These are phyloP conservation scores for Eupsittula cactorum DNA, from an alignment of 2,113 vertebrate species.

Conservation along the genomic window DNA sequence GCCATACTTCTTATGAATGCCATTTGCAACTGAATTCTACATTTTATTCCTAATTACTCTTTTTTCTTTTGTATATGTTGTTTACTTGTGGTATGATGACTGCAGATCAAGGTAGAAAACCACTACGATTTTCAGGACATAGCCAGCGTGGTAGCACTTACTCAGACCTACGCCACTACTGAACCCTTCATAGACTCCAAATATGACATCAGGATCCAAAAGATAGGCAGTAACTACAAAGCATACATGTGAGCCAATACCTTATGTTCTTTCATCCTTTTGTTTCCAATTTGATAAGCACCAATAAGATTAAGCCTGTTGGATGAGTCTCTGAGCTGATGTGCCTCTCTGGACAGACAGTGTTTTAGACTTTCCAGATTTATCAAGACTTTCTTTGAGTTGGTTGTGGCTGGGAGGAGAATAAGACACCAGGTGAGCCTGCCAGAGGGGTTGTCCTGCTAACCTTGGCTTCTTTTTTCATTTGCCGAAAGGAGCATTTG, in stretches of 20 bases:
- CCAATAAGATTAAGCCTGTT: not conserved
- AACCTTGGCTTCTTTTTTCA: not conserved
- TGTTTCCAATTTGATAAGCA: not conserved
- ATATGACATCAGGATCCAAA: constrained; percentile 98
- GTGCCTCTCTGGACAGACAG: not conserved
- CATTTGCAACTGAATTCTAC: not conserved
- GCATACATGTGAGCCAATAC: constrained; percentile 92
- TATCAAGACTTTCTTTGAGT: not conserved
- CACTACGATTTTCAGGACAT: constrained; percentile 99
- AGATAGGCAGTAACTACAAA: constrained; percentile 96
- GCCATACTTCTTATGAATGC: not conserved
- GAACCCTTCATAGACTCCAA: constrained; percentile 97
- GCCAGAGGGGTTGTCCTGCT: not conserved
- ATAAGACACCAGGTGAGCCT: not conserved
- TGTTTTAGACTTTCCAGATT: not conserved
- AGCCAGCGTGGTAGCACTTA: constrained; percentile 97
- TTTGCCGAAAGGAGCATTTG: not conserved
- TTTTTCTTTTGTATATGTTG: constrained; percentile 36
- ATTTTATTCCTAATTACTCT: constrained; percentile 26
- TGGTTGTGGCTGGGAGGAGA: not conserved
- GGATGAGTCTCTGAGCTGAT: not conserved
- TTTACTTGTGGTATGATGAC: constrained; percentile 25
- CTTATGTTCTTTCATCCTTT: constrained; percentile 25
- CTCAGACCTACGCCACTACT: constrained; percentile 96
- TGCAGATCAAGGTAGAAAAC: constrained; percentile 97